Conservation (phyloP, 1,140 invertebrate genomes). For the Maniola jurtina region DNA sequence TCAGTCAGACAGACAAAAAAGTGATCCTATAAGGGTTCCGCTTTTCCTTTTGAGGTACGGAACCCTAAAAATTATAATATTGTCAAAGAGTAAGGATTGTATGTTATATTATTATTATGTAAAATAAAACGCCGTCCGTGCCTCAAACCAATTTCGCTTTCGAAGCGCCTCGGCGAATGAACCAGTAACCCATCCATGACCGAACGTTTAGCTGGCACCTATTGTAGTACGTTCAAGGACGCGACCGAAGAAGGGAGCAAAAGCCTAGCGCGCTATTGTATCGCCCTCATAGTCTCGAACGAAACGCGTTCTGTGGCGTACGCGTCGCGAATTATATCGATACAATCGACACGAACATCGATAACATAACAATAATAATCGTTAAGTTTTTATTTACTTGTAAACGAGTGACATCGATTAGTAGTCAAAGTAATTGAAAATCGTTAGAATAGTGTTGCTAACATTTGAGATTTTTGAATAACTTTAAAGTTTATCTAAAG, state of each 20-base stretch:
- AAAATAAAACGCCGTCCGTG: too few species aligned
- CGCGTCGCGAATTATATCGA: slow-evolving; percentile 14
- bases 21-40: too few species aligned
- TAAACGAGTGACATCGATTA: not conserved
- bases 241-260: slow-evolving; percentile 21
- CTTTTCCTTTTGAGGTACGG: too few species aligned
- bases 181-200: slow-evolving; percentile 21
- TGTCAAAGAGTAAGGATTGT: too few species aligned
- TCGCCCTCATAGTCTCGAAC: slow-evolving; percentile 31
- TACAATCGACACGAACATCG: slow-evolving; percentile 9
- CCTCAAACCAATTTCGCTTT: slow-evolving; percentile 6
- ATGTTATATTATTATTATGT: too few species aligned
- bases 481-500: slow-evolving; percentile 3
- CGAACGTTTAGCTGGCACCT: not conserved
- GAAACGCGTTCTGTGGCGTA: slow-evolving; percentile 10
- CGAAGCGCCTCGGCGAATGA: slow-evolving; percentile 28
- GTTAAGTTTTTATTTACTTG: not conserved
- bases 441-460: not conserved
- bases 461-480: not conserved
- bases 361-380: slow-evolving; percentile 7
- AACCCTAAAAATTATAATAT: too few species aligned
- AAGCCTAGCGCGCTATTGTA: slow-evolving; percentile 1
- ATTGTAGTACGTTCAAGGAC: slow-evolving; percentile 30
- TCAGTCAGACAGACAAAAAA: too few species aligned
- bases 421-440: not conserved